Evolutionary conservation across 2,888 invertebrate species (phyloP).

Genomic region (Cryptosula pallasiana): DNA sequence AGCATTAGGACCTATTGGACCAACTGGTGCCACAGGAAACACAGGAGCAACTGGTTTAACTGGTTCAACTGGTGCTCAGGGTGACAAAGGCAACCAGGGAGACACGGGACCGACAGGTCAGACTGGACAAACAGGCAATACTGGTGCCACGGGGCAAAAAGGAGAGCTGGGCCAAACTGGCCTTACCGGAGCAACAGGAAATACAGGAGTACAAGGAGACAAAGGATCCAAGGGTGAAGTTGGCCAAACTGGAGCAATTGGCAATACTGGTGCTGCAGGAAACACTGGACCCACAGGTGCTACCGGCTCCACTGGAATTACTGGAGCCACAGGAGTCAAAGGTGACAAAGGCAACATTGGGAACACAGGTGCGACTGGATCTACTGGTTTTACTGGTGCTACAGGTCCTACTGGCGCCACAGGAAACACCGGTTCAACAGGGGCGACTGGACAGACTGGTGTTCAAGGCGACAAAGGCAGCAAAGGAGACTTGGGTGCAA

Average conservation of each 20-base stretch:
- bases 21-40: slow-evolving; percentile 8
- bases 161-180: neutral
- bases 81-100: slow-evolving; percentile 21
- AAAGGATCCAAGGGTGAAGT: slow-evolving; percentile 16
- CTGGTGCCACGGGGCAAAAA: slow-evolving; percentile 17
- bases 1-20: slow-evolving; percentile 25
- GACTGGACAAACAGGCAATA: slow-evolving; percentile 2
- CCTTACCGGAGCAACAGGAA: neutral
- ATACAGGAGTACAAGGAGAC: neutral
- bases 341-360: slow-evolving; percentile 7
- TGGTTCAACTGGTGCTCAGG: slow-evolving; percentile 22
- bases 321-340: neutral
- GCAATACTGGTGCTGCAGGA: neutral
- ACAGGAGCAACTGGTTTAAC: slow-evolving; percentile 20
- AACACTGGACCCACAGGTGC: neutral
- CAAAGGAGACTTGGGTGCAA: slow-evolving; percentile 11
- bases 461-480: slow-evolving; percentile 14
- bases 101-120: slow-evolving; percentile 8
- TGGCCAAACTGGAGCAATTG: slow-evolving; percentile 3
- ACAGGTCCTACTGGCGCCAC: slow-evolving; percentile 9
- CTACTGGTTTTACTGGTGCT: neutral
- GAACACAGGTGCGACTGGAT: slow-evolving; percentile 10
- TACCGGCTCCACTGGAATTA: neutral
- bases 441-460: slow-evolving; percentile 24
- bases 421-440: slow-evolving; percentile 16